Evolutionary conservation across 2,113 vertebrate genomes (phyloP), one percentile per base, ranked within the genome.

Genomic region (Ellobius talpinus): DNA sequence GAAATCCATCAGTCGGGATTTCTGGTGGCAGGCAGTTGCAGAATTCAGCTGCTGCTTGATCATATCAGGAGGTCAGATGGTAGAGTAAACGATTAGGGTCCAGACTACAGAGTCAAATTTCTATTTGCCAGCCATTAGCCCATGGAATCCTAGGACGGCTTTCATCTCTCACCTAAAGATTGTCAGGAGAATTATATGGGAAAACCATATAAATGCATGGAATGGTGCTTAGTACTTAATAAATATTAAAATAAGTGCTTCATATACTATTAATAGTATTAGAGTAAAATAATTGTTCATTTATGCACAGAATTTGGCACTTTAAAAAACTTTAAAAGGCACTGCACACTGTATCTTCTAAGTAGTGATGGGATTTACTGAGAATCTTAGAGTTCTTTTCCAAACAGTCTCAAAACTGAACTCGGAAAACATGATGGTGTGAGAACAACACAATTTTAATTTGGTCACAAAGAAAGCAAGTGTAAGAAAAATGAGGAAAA

Each of bases 391-490:
- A 88, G 10, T 65, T 85, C 33, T 92, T 10, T 24, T 55, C 33
- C 52, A 31, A 73, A 26, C 24, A 3, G 78, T 61, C 31, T 74
- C 87, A 91, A 63, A 79, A 86, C 68, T 89, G 66, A 76, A 9
- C 61, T 73, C 17, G 13, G 12, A 55, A 77, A 65, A 91, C 14
- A 88, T 4, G 5, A 19, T 21, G 26, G 33, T 89, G 33, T 73
- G 23, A 85, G 10, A 94, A 89, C 23, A 95, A 58, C 21, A 8
- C 4, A 50, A 33, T 33, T 90, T 11, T 52, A 79, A 86, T 91
- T 94, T 92, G 91, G 45, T 21, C 39, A 89, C 14, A 65, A 52
- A 72, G 36, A 85, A 87, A 87, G 31, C 76, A 93, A 88, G 7
- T 39, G 33, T 12, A 81, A 68, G 36, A 93, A 29, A 68, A 61